Conservation (phyloP, 92 coral and sea anemone genomes). For the Pocillopora meandrina region DNA sequence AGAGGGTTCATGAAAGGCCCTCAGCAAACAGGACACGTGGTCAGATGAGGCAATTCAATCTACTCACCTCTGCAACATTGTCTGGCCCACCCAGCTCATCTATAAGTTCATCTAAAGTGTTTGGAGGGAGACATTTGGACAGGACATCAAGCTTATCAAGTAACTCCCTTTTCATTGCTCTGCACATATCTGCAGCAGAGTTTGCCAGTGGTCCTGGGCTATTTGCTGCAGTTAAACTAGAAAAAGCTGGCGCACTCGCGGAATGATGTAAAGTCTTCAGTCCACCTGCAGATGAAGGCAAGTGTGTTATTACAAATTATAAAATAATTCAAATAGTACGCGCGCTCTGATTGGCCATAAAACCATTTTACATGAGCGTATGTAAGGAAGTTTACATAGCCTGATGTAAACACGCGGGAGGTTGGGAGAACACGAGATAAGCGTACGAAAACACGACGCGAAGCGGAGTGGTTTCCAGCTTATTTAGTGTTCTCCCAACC, state of each 20-base stretch:
- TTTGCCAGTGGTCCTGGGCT: conserved; percentile 32
- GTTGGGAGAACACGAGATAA: too few species aligned
- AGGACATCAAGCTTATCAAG: conserved; percentile 78
- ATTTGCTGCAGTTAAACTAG: conserved; percentile 46
- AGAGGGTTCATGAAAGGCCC: too few species aligned
- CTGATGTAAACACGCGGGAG: too few species aligned
- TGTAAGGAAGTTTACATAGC: too few species aligned
- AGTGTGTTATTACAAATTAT: neutral
- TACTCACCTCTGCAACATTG: conserved; percentile 83
- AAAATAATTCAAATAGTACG: too few species aligned
- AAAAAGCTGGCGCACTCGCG: conserved; percentile 82
- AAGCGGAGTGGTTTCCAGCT: too few species aligned
- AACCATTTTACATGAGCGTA: too few species aligned
- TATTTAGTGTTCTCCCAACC: too few species aligned
- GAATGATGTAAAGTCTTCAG: conserved; percentile 59
- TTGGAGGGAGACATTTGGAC: conserved; percentile 73
- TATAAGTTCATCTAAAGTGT: conserved; percentile 92
- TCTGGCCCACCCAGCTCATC: conserved; percentile 95
- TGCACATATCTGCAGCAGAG: conserved; percentile 80
- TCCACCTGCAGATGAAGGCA: conserved; percentile 21
- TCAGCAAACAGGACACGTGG: too few species aligned
- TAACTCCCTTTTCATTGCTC: conserved; percentile 85
- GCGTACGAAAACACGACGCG: too few species aligned
- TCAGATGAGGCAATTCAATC: too few species aligned
- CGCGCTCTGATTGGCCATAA: too few species aligned